phyloP scores from a whole-genome alignment of 2,113 vertebrate genomes.

The Camelus bactrianus region DNA sequence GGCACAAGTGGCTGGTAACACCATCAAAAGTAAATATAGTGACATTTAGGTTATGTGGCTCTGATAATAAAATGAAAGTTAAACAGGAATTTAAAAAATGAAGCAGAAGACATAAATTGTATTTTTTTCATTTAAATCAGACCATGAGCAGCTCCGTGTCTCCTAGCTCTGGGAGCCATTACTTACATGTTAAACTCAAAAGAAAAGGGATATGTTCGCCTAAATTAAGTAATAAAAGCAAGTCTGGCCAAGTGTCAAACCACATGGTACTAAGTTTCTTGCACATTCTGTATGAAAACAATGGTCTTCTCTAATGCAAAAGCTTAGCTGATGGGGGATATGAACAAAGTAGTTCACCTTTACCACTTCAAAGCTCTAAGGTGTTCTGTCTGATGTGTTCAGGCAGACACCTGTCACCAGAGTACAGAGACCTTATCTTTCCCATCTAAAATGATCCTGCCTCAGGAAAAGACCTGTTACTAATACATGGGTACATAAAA shows the following conservation, averaged over 20 bases:
- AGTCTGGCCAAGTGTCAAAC: slow-evolving; percentile 47
- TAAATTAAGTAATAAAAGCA: slow-evolving; percentile 34
- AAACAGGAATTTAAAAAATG: slow-evolving; percentile 22
- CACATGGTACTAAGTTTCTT: slow-evolving; percentile 1
- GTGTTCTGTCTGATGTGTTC: neutral
- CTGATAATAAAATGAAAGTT: slow-evolving; percentile 25
- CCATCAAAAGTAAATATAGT: slow-evolving; percentile 8
- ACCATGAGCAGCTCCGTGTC: neutral
- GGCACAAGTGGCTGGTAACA: neutral
- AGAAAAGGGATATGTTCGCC: slow-evolving; percentile 15
- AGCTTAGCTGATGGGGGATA: neutral
- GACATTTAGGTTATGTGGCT: neutral
- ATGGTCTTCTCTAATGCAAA: neutral
- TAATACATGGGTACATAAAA: neutral
- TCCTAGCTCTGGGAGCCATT: neutral
- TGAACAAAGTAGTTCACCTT: neutral
- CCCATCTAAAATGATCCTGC: neutral
- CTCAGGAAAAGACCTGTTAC: neutral
- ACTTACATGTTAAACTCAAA: neutral
- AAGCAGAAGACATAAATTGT: neutral
- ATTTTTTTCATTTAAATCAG: neutral
- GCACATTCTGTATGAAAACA: neutral
- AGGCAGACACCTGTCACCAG: neutral
- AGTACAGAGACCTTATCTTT: neutral
- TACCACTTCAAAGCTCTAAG: neutral